Conservation (phyloP, 2,113 vertebrate genomes). For the Chlorodrepanis virens region DNA sequence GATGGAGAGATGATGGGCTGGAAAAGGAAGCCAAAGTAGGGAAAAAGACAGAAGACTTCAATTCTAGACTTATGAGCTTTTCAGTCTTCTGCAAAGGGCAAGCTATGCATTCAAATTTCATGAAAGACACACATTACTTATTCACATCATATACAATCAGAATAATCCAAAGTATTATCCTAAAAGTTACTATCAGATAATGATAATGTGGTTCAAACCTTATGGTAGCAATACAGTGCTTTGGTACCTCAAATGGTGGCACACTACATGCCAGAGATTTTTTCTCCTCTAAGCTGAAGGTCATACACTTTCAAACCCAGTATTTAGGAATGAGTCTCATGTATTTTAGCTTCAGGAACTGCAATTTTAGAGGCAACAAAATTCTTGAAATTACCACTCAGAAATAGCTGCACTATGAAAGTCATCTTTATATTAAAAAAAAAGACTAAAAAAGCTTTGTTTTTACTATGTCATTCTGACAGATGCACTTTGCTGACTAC, state of each 20-base stretch:
- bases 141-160: not conserved
- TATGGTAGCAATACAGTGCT: not conserved
- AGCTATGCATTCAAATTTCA: not conserved
- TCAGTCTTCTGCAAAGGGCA: not conserved
- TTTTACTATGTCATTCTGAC: not conserved
- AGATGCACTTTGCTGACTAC: not conserved
- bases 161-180: not conserved
- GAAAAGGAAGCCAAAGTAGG: not conserved
- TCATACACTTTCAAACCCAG: not conserved
- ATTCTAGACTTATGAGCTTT: not conserved
- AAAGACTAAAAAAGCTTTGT: not conserved
- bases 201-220: not conserved
- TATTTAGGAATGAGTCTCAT: not conserved
- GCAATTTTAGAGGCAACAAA: not conserved
- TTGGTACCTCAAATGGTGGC: not conserved
- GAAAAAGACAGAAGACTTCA: not conserved
- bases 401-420: not conserved
- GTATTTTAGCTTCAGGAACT: not conserved
- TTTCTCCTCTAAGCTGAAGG: not conserved
- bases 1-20: not conserved
- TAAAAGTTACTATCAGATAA: not conserved
- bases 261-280: not conserved
- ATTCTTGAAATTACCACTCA: not conserved
- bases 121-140: not conserved
- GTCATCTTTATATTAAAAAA: not conserved